Evolutionary conservation across 2,113 vertebrate genomes (phyloP), one percentile per base, ranked within the genome.

Genomic region (Micronycteris hirsuta): DNA sequence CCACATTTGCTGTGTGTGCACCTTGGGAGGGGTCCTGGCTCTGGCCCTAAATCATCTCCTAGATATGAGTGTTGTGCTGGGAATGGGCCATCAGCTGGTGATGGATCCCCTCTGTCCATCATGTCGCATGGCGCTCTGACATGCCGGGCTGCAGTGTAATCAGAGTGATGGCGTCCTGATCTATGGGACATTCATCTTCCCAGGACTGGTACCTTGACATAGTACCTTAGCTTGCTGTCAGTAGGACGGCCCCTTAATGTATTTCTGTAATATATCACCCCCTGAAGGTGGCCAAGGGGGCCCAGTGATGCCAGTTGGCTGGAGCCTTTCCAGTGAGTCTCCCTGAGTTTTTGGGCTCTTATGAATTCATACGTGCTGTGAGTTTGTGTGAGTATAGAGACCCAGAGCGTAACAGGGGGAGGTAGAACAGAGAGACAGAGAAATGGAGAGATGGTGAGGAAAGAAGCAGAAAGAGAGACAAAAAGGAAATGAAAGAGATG

Each of bases 211-310:
- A 90, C 97, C 97, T 96, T 97, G 97, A 97, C 96, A 47, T 52
- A 97, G 90, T 95, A 95, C 97, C 96, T 94, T 91, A 93, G 95
- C 97, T 94, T 15, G 89, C 91, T 98, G 96, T 97, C 96, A 93
- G 93, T 2, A 0, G 56, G 91, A 96, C 67, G 2, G 96, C 91
- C 91, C 68, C 83, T 89, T 95, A 96, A 97, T 96, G 96, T 91
- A 97, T 97, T 97, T 97, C 93, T 0, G 5, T 87, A 86, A 97
- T 97, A 67, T 52, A 96, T 97, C 96, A 97, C 91, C 47, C 45
- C 4, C 76, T 0, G 38, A 87, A 76, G 94, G 77, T 70, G 85
- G 68, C 77, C 19, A 20, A 49, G 83, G 80, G 61, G 83, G 65
- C 47, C 49, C 0, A 5, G 33, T 22, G 89, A 82, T 4, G 31